Evolutionary conservation across 2,888 invertebrate genomes (phyloP).

Genomic region (Agriopis marginaria): DNA sequence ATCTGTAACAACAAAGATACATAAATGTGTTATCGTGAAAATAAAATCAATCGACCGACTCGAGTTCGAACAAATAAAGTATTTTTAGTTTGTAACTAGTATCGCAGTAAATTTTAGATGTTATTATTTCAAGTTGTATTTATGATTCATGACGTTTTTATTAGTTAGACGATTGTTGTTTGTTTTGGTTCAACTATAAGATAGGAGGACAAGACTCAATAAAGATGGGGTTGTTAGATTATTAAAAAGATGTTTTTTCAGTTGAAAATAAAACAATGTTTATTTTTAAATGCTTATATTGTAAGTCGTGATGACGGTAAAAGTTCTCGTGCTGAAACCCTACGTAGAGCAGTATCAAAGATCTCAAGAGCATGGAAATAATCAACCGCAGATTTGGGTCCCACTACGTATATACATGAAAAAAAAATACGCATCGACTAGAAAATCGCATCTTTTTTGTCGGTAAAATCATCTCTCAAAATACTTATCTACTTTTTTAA

Average conservation of each 20-base stretch:
- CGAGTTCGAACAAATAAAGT: slow-evolving; percentile 49
- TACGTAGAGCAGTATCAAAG: neutral
- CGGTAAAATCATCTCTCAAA: no score
- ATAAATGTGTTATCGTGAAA: slow-evolving; percentile 72
- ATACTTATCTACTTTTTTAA: no score
- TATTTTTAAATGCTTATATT: neutral
- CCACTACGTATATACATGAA: no score
- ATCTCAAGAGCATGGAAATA: neutral
- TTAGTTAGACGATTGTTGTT: slow-evolving; percentile 47
- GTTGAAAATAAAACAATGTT: slow-evolving; percentile 8
- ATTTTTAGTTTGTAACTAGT: slow-evolving; percentile 51
- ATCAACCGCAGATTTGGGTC: no score
- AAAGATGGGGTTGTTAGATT: slow-evolving; percentile 24
- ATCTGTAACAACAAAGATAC: slow-evolving; percentile 52
- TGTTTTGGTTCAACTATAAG: slow-evolving; percentile 47
- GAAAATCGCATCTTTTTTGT: no score
- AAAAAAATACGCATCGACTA: no score
- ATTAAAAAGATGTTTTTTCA: slow-evolving; percentile 17
- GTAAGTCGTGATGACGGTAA: neutral
- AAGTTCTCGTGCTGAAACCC: neutral
- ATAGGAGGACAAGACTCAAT: slow-evolving; percentile 31
- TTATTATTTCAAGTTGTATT: slow-evolving; percentile 10
- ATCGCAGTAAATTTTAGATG: neutral
- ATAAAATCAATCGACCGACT: slow-evolving; percentile 69
- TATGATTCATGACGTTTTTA: slow-evolving; percentile 48